Conservation (phyloP, 2,113 vertebrate species). For the Pygoscelis adeliae region DNA sequence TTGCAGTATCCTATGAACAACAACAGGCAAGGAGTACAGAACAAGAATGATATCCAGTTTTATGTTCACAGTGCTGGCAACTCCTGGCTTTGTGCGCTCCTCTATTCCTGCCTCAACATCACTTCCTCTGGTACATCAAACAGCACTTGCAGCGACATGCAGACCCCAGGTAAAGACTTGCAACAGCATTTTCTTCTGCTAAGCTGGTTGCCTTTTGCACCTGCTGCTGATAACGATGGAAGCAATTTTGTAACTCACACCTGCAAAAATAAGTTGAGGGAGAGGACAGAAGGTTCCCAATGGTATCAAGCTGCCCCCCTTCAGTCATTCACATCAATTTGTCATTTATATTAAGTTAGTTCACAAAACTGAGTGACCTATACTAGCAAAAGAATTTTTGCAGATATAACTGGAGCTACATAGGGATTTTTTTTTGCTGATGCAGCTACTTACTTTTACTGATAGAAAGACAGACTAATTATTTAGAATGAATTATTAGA, state of each 20-base stretch:
- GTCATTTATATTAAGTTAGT: not conserved
- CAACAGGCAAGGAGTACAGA: not conserved
- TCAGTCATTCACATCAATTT: not conserved
- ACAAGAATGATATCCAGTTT: not conserved
- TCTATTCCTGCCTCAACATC: conserved; percentile 89
- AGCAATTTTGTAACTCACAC: not conserved
- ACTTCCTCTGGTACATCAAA: conserved; percentile 89
- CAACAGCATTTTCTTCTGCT: not conserved
- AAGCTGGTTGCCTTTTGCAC: not conserved
- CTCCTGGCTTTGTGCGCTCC: conserved; percentile 88
- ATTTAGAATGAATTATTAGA: not conserved
- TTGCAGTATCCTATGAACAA: not conserved
- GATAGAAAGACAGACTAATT: not conserved
- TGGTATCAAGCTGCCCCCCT: not conserved
- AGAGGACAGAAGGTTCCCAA: not conserved
- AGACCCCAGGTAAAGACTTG: conserved; percentile 79
- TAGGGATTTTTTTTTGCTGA: not conserved
- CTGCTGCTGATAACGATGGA: not conserved
- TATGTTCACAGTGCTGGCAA: conserved; percentile 84
- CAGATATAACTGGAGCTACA: not conserved
- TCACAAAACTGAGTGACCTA: not conserved
- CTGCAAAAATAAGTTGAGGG: not conserved
- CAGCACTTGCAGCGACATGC: conserved; percentile 85
- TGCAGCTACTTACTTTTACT: not conserved
- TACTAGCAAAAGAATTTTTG: not conserved